Base-by-base conservation (phyloP, 2,888 invertebrate species). In the Ethmia dodecea region DNA sequence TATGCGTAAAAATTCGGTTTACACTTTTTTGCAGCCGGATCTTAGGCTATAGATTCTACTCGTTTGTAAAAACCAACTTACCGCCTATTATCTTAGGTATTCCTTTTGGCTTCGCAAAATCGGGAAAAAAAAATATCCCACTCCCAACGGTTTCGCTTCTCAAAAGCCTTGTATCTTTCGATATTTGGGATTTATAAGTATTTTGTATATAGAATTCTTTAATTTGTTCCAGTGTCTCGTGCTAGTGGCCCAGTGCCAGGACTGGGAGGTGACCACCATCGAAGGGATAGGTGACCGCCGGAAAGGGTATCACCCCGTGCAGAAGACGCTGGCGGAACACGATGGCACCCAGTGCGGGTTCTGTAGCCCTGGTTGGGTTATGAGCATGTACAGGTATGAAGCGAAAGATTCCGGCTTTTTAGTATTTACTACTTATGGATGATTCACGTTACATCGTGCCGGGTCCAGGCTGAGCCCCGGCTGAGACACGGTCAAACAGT, bases 311-410 rank as follows among this genome's bases (percentile, higher is more conserved):
- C 90, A 93, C 50, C 71, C 80, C 0, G 73, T 93, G 9, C 92
- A 92, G 55, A 71, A 76, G 31, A 69, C 81, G 0, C 62, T 92
- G 10, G 90, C 89, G 0, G 70, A 87, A 12, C 77, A 88, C 49
- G 89, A 90, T 52, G 92, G 91, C 0, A 87, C 89, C 0, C 92
- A 92, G 57, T 92, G 93, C 52, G 92, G 92, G 0, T 90, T 86
- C 58, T 94, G 94, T 38, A 61, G 65, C 1, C 58, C 71, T 1
- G 76, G 71, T 2, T 77, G 72, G 72, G 54, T 78, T 8, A 75
- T 77, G 77, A 49, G 57, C 26, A 71, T 78, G 76, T 62, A 64
- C 39, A 60, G 74, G 78, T 78, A 62, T 40, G 35, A n/a, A n/a
- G n/a, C n/a, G n/a, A n/a, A n/a, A n/a, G n/a, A n/a, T n/a, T n/a